Base-by-base conservation (phyloP, 2,113 vertebrate species). In the Vimba vimba region DNA sequence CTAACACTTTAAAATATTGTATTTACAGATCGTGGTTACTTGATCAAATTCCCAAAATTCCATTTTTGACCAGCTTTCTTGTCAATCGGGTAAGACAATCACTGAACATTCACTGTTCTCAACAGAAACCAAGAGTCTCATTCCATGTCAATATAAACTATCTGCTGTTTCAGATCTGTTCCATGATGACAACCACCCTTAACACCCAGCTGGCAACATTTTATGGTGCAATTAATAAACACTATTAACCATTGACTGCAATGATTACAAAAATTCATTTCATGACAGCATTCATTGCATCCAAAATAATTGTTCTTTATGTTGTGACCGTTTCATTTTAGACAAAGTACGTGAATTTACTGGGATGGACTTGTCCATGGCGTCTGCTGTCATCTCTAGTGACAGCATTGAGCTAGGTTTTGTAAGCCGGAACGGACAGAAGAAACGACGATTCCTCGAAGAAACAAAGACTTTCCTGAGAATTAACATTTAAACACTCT, bases 291-390 rank as follows among this genome's bases (percentile, higher is more conserved):
- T 71, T 39, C 5, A 69, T 19, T 17, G 25, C n/a, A 30, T 30
- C 2, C 30, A 30, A 30, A 30, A 30, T 30, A n/a, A 47, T 12
- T 12, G 87, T 6, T 85, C 5, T 52, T 76, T 27, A 43, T 83
- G 79, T 10, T 71, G 30, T 81, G 21, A 27, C 62, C 1, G 30
- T 87, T 23, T 88, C 95, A 94, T 94, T 68, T 1, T 94, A n/a
- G 92, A 91, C 2, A 64, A 90, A 82, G 91, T 96, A 77, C 94
- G 94, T 86, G 15, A 93, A 89, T 92, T 91, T 64, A 4, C 94
- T 62, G 94, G 94, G 89, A 92, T 96, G 50, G 93, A 95, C 91
- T 95, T 11, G 11, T 27, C 11, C 93, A 93, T 94, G 74, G 80
- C 88, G 0, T 89, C 92, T 0, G 93, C 92, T 0, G 21, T 45